phyloP scores from a whole-genome alignment of 2,797 vertebrate species.

The Sarcophilus harrisii region DNA sequence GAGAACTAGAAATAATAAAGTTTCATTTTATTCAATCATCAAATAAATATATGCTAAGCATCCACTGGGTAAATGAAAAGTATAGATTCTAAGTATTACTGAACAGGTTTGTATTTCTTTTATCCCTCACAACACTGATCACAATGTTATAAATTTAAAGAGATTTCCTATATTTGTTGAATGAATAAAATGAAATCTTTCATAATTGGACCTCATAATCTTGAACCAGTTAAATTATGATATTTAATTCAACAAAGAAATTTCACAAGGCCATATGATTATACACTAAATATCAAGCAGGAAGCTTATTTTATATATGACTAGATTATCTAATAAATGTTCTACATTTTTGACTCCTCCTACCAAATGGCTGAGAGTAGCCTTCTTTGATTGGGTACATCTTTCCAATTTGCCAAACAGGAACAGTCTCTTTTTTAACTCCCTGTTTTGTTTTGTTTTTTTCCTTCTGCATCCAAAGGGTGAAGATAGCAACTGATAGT shows the following conservation, averaged over 20 bases:
- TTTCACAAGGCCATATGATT: background rate
- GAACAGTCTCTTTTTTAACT: background rate
- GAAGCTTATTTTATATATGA: background rate
- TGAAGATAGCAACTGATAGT: background rate
- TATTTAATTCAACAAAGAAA: background rate
- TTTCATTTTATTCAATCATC: background rate
- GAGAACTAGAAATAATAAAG: background rate
- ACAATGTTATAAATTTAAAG: background rate
- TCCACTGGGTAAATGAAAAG: background rate
- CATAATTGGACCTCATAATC: background rate
- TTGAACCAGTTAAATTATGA: background rate
- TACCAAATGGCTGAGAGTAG: background rate
- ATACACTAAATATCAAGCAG: background rate
- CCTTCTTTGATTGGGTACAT: background rate
- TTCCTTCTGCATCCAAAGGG: background rate
- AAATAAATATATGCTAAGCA: background rate
- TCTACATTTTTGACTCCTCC: background rate
- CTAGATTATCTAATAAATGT: background rate
- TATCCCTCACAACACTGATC: background rate
- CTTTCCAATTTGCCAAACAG: background rate
- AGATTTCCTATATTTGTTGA: background rate
- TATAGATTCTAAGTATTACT: background rate
- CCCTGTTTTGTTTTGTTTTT: background rate
- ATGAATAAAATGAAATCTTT: background rate
- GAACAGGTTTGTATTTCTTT: background rate